Base-by-base conservation (phyloP, 2,888 invertebrate genomes). In the Hoplodrina blanda region DNA sequence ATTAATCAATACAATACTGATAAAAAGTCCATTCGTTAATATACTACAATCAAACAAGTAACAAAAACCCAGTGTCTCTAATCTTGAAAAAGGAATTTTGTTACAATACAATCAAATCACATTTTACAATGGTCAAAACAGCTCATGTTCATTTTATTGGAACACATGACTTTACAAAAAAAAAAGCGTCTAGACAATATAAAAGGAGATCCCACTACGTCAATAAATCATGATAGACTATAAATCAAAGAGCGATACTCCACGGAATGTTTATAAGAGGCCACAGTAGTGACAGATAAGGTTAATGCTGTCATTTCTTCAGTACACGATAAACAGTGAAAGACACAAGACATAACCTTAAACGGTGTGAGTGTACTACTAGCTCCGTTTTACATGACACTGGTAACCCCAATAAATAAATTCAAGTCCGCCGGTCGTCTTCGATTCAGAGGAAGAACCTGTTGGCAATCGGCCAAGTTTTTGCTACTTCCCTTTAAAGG, bases 331-430 rank as follows among this genome's bases (percentile, higher is more conserved):
- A 62, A 53, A 69, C 57, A 65, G 65, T 63, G 46, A 68, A 72
- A 70, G 63, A 72, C 62, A 69, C 72, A 67, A 71, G 59, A 64
- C 79, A 55, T 60, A 73, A 50, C 75, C 80, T 73, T 80, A 83
- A 78, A 73, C 41, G 75, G 77, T 74, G 72, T 69, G 63, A 81
- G 83, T 70, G 82, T 68, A 80, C 78, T 77, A 84, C 84, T 78
- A 73, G 73, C 44, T 86, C 77, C 80, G 69, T 86, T 88, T 83
- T 86, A 85, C 87, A 85, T 90, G 90, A 90, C 88, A 89, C 87
- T 87, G 85, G 86, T 90, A 91, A 88, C 91, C 91, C 81, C 88
- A 88, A 92, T 93, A 91, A 91, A 92, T 91, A 86, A 86, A 91
- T 90, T 89, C 86, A 87, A 90, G 89, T 85, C 86, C 82, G 81